Base-by-base conservation (phyloP, 2,797 vertebrate genomes). In the Oceanodroma leucorhoa region DNA sequence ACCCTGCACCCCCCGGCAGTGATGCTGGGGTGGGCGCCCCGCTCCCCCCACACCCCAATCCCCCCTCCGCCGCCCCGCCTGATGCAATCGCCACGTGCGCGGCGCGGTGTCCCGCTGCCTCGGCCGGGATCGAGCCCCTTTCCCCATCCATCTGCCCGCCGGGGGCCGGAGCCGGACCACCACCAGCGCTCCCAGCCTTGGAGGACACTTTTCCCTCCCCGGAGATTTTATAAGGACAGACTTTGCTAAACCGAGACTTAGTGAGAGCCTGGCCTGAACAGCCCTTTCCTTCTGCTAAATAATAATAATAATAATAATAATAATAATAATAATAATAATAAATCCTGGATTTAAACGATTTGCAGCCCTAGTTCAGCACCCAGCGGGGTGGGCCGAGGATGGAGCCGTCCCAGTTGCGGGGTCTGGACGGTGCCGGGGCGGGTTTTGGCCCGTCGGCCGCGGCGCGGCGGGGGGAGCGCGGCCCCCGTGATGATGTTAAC, bases 381-480 rank as follows among this genome's bases (percentile, higher is more conserved):
- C 38, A 0, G 41, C 9, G 1, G 82, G n/a, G 36, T 1, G 65
- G 58, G 70, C 21, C 2, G 26, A 3, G 78, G 66, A 4, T 0
- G 32, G 71, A 34, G 53, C 40, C 34, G 0, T 4, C 69, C 67
- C 24, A 1, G 8, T 38, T 5, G 14, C 3, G 3, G 57, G 48
- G 34, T 29, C 12, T 0, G 10, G 80, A 6, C 9, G 3, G 4
- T 27, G 38, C 48, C 11, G 20, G 75, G 48, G 58, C 1, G 38
- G 48, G 23, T 50, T 62, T 50, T n/a, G 32, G 73, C 58, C 13
- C 24, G 3, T 4, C 5, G 18, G 40, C 53, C 7, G 7, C 4
- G 16, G 72, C 7, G 36, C 4, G 17, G 29, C 18, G 10, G 27
- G 23, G 14, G 13, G 22, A 8, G 8, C 8, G 9, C 12, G n/a